Percentiles rank a stretch among this genome's conserved stretches.
Evolutionary conservation across 2,113 vertebrate genomes (phyloP).

Genomic region (Gopherus evgoodei): DNA sequence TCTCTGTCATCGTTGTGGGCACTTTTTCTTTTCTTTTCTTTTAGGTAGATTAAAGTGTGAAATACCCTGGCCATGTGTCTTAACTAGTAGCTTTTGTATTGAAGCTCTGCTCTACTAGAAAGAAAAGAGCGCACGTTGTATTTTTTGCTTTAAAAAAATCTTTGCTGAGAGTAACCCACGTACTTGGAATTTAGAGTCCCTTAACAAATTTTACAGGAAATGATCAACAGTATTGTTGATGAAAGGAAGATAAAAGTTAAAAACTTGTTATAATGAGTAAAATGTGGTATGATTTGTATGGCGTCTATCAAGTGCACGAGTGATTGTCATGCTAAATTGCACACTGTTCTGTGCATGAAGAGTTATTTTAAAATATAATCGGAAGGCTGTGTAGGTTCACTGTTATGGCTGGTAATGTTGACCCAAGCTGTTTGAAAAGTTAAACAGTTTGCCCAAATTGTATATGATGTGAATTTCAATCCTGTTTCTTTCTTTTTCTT

Average conservation of each 20-base stretch:
- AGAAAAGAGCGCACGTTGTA: accelerated
- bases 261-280: background rate
- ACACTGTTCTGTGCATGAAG: background rate
- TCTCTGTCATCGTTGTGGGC: background rate
- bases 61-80: background rate
- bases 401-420: background rate
- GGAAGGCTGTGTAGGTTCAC: background rate
- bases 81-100: background rate
- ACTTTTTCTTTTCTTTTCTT: accelerated
- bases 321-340: conserved; percentile 22
- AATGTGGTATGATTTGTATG: background rate
- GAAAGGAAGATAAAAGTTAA: background rate
- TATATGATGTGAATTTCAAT: background rate
- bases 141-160: background rate
- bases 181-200: background rate
- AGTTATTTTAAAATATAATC: background rate
- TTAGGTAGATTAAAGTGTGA: background rate
- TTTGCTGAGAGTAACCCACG: background rate
- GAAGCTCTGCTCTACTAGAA: background rate
- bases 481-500: background rate
- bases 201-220: background rate
- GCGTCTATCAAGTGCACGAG: background rate
- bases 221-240: background rate
- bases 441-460: background rate
- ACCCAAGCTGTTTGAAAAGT: conserved; percentile 18